Conservation (phyloP, 2,888 invertebrate species). For the Prosapia bicincta region DNA sequence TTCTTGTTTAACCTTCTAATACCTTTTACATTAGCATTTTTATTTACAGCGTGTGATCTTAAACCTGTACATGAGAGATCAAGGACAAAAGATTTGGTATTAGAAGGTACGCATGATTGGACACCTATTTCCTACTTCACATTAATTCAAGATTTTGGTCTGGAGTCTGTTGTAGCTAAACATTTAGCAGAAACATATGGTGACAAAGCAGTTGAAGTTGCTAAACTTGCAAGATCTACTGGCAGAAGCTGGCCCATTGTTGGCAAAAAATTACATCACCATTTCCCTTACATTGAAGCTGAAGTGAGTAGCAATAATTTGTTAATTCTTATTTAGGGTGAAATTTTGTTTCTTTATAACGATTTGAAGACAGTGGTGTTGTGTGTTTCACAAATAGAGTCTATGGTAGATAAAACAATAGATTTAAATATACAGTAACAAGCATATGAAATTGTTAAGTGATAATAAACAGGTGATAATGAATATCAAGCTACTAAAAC, state of each 20-base stretch:
- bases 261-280: constrained; percentile 93
- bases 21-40: no score
- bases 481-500: no score
- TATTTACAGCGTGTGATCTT: constrained; percentile 68
- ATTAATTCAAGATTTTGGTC: constrained; percentile 96
- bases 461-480: no score
- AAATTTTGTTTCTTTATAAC: no score
- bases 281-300: constrained; percentile 98
- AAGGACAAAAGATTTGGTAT: constrained; percentile 82
- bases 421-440: no score
- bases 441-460: no score
- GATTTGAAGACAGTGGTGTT: no score
- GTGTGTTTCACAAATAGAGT: no score
- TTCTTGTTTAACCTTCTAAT: no score
- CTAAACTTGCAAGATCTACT: constrained; percentile 92
- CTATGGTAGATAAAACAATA: no score
- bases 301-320: constrained; percentile 70
- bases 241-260: constrained; percentile 98
- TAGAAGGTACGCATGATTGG: constrained; percentile 97
- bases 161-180: constrained; percentile 95
- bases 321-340: no score
- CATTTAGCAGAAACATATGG: constrained; percentile 96
- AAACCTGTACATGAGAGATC: constrained; percentile 63
- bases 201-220: constrained; percentile 95
- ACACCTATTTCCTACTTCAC: constrained; percentile 97